Conservation (phyloP, 2,113 vertebrate genomes). For the Psephotus haematonotus region DNA sequence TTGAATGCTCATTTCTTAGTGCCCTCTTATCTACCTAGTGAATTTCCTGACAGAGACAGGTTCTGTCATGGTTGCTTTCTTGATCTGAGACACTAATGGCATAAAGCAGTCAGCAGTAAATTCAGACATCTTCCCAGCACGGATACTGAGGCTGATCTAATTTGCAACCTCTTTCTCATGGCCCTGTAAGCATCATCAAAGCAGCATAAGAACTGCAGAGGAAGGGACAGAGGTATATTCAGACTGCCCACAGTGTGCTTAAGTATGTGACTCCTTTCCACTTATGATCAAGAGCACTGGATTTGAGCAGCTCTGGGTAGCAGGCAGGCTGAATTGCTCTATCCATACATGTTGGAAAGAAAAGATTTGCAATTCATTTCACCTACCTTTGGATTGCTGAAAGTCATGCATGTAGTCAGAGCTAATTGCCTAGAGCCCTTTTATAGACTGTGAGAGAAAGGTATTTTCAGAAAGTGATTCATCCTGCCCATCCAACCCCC, state of each 20-base stretch:
- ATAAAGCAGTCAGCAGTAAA: neutral
- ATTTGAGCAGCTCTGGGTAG: neutral
- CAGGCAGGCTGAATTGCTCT: neutral
- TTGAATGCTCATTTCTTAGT: neutral
- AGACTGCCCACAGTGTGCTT: neutral
- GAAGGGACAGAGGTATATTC: neutral
- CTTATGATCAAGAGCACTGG: neutral
- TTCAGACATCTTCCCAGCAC: neutral
- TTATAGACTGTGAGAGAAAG: neutral
- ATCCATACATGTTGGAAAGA: neutral
- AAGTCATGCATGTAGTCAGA: neutral
- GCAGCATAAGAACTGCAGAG: neutral
- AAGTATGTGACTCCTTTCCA: neutral
- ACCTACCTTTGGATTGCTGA: neutral
- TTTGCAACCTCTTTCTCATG: neutral
- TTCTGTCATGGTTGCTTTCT: neutral
- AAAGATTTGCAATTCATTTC: neutral
- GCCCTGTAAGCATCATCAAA: neutral
- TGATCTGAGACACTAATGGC: neutral
- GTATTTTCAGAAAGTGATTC: conserved; percentile 1
- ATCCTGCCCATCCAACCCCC: neutral
- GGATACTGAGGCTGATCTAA: neutral
- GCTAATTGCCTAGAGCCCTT: neutral
- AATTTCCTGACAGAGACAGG: neutral
- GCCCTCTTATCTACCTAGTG: neutral